Evolutionary conservation across 1,140 invertebrate species (phyloP), one percentile per base, ranked within the genome.

Genomic region (Paracyclopina nana): DNA sequence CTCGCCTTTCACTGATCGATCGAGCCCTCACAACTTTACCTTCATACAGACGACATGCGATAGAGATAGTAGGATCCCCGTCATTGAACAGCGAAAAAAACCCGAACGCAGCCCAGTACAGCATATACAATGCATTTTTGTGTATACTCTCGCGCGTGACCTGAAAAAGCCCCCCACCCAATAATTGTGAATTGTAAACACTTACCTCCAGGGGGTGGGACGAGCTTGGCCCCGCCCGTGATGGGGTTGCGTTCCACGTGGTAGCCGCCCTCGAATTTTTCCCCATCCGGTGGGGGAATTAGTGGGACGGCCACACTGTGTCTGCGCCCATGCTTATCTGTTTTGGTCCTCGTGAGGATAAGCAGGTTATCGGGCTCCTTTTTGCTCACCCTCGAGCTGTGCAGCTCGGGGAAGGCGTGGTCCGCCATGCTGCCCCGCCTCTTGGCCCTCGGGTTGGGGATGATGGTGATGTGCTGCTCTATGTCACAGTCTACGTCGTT

Each of bases 191-290:
- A n/a, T n/a, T n/a, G n/a, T n/a, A n/a, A n/a, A n/a, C n/a, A n/a
- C n/a, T n/a, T n/a, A n/a, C n/a, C n/a, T n/a, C 34, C 20, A 16
- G 46, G 11, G 22, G 46, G 46, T 14, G 46, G 46, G 6, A 48
- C 46, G 22, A 48, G 46, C 28, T 28, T 48, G 27, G 46, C 46
- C 28, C 46, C 46, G 8, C 46, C 46, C 4, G 46, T 48, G 8
- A 48, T 48, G n/a, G 46, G 46, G 22, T 48, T 48, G 5, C 46
- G 22, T 28, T 48, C 46, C 27, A 48, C 29, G 27, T 48, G 27
- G 27, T 48, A 48, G 14, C 46, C 46, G n/a, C 46, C 46, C 28
- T 48, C 46, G 16, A 48, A 48, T 29, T 48, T 48, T 48, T 48
- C 46, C n/a, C 46, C 46, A 30, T 48, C 46, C n/a, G 46, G 46